Evolutionary conservation across 1,140 invertebrate species (phyloP).

Genomic region (Hormaphis cornu): DNA sequence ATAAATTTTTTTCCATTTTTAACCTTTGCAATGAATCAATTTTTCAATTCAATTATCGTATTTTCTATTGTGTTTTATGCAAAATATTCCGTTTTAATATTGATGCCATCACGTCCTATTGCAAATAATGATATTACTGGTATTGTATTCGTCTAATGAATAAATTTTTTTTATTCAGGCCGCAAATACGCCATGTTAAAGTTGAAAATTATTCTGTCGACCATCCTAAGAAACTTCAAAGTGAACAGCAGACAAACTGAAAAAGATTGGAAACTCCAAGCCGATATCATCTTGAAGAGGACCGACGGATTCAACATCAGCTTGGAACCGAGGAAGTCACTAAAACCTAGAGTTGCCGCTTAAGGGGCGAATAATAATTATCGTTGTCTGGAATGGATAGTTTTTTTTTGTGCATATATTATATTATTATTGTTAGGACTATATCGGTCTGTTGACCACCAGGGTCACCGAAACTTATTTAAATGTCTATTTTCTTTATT

Average conservation of each 20-base stretch:
- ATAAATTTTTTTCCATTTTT: neutral
- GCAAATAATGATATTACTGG: no score
- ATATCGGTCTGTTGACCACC: neutral
- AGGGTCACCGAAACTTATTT: neutral
- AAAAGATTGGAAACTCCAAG: slow-evolving; percentile 62
- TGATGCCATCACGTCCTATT: no score
- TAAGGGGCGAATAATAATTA: neutral
- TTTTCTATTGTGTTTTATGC: slow-evolving; percentile 7
- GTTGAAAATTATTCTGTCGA: slow-evolving; percentile 75
- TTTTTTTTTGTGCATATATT: neutral
- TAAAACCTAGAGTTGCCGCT: slow-evolving; percentile 17
- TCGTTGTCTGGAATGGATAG: slow-evolving; percentile 14
- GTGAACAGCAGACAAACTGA: slow-evolving; percentile 57
- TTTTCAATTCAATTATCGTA: neutral
- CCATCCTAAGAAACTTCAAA: slow-evolving; percentile 72
- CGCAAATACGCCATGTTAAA: slow-evolving; percentile 83
- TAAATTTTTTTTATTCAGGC: slow-evolving; percentile 46
- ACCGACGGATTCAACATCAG: slow-evolving; percentile 64
- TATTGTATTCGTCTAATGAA: neutral
- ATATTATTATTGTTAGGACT: neutral
- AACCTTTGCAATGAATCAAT: neutral
- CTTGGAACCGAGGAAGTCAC: slow-evolving; percentile 53
- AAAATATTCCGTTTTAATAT: neutral
- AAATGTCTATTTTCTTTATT: neutral
- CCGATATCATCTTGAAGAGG: slow-evolving; percentile 73